Evolutionary conservation across 2,113 vertebrate species (phyloP).

Genomic region (Equus przewalskii): DNA sequence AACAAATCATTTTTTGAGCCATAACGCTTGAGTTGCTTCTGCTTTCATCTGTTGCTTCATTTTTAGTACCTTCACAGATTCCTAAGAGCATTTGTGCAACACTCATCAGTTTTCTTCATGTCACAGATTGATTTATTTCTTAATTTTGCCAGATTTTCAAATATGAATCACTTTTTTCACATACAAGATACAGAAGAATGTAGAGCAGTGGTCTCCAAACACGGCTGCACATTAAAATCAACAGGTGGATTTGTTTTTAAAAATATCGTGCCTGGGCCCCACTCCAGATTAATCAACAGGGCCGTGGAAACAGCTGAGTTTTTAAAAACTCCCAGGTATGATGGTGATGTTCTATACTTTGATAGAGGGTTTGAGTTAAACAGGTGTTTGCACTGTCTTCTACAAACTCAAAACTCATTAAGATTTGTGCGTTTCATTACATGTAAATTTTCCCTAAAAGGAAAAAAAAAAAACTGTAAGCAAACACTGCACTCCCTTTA

Average conservation of each 20-base stretch:
- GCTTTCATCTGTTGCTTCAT: not conserved
- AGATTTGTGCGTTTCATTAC: not conserved
- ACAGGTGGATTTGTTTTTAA: not conserved
- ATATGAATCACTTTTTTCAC: constrained; percentile 35
- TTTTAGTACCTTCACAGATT: not conserved
- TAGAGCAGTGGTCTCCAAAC: not conserved
- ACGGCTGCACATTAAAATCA: not conserved
- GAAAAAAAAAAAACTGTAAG: not conserved
- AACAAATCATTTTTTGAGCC: not conserved
- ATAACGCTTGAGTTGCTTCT: not conserved
- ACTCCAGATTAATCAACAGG: not conserved
- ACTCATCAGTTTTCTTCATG: not conserved
- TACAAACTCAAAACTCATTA: constrained; percentile 6
- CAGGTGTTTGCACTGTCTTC: not conserved
- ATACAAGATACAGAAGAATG: not conserved
- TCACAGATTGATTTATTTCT: constrained; percentile 30
- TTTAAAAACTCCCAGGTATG: not conserved
- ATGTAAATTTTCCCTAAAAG: not conserved
- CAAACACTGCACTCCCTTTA: not conserved
- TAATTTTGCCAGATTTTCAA: constrained; percentile 41
- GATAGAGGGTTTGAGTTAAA: not conserved
- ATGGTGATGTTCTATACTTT: not conserved
- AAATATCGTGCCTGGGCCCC: not conserved
- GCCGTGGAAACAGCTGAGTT: not conserved
- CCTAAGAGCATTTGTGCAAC: not conserved